Base-by-base conservation (phyloP, 1,140 invertebrate genomes). In the Sitobion miscanthi region DNA sequence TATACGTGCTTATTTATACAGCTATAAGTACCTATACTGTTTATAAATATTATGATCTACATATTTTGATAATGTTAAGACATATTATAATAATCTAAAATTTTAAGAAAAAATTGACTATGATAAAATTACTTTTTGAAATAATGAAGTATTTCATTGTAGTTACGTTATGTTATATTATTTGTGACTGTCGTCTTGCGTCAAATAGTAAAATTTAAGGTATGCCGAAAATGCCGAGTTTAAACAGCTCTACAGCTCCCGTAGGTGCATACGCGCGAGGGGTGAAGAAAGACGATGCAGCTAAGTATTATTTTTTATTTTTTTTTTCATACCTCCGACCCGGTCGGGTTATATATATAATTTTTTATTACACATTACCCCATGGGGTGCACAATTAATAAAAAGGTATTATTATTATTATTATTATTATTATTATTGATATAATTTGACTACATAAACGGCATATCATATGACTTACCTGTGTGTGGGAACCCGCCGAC, bases 391-490 rank as follows among this genome's bases (percentile, higher is more conserved):
- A 85, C 91, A 93, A 93, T 86, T 93, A 93, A 93, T 93, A 93
- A 93, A 93, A 93, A 93, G 49, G 47, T 93, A 93, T 57, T 93
- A 85, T 93, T 42, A 62, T 52, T 93, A 93, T 57, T 93, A 86
- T 92, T 93, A 93, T 57, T 93, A 86, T 93, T 42, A 62, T 62
- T 62, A 69, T 77, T 77, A 77, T 77, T 45, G 91, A 42, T 93
- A 93, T 93, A 86, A 93, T 93, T 93, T 86, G 91, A 93, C 49
- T 93, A 85, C 91, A 42, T 85, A 92, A 85, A 85, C 82, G 82
- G 82, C 82, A 25, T 93, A 93, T 93, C 91, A 25, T 85, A 93
- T 57, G 91, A 93, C 91, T 57, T 11, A 38, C 77, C 82, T 30
- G 77, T 52, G 69, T 93, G 91, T 93, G 91, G 91, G 91, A 85